Conservation (phyloP, 2,113 vertebrate genomes). For the Mustela nigripes region DNA sequence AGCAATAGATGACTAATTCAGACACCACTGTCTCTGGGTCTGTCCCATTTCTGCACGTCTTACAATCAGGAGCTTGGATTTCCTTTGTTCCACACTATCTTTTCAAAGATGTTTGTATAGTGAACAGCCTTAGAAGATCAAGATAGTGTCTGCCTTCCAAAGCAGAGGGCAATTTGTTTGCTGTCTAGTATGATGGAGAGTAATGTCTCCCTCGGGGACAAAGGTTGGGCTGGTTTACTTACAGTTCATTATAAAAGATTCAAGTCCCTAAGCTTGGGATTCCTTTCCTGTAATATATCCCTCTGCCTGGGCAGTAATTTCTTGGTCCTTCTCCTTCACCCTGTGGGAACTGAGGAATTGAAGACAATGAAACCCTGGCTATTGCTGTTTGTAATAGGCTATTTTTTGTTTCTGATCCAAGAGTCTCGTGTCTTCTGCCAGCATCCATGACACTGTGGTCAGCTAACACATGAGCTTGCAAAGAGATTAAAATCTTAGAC, state of each 20-base stretch:
- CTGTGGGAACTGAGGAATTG: background rate
- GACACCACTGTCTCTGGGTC: background rate
- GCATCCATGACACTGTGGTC: background rate
- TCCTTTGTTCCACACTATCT: fast-evolving
- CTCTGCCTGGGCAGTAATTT: no score
- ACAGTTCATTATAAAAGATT: background rate
- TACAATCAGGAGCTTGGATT: background rate
- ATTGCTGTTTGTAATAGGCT: no score
- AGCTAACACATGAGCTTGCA: background rate
- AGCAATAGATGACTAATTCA: background rate
- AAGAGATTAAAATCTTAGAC: background rate
- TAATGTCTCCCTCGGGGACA: background rate
- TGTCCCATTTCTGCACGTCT: background rate
- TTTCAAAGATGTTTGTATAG: background rate
- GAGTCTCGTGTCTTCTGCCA: background rate
- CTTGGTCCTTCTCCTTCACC: background rate
- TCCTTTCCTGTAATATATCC: background rate
- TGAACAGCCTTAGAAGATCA: background rate
- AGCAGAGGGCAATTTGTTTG: background rate
- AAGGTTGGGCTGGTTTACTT: background rate
- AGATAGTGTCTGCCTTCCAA: background rate
- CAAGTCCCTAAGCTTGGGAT: background rate
- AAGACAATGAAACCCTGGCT: background rate
- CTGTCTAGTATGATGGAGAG: background rate
- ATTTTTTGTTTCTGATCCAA: background rate